Evolutionary conservation across 2,888 invertebrate species (phyloP).

Genomic region (Margaritifera margaritifera): DNA sequence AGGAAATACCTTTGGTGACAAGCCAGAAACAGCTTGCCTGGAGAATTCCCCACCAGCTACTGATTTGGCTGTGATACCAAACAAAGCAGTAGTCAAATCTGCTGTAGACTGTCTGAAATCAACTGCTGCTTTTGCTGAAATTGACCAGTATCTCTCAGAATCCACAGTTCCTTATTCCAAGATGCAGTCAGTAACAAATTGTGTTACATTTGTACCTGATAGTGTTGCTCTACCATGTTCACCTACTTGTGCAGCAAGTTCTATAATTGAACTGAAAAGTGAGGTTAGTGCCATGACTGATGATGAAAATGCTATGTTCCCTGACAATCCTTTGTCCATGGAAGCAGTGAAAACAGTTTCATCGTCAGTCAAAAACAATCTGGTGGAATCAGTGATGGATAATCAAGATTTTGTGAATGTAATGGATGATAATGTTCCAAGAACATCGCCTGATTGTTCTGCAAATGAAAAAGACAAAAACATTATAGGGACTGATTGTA

Average conservation of each 20-base stretch:
- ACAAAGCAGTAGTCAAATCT: too few species aligned
- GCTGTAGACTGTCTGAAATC: too few species aligned
- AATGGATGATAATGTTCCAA: constrained; percentile 7
- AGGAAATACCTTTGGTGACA: too few species aligned
- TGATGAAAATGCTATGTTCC: constrained; percentile 66
- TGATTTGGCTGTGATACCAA: too few species aligned
- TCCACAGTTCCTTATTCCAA: not conserved
- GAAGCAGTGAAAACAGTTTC: not conserved
- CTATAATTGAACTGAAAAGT: too few species aligned
- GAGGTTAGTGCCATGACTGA: constrained; percentile 45
- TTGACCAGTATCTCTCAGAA: too few species aligned
- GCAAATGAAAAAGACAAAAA: constrained; percentile 8
- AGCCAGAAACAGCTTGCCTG: too few species aligned
- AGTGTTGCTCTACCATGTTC: constrained; percentile 3
- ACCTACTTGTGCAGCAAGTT: too few species aligned
- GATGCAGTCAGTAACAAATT: constrained; percentile 1
- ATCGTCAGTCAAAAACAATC: too few species aligned
- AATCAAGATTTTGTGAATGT: not conserved
- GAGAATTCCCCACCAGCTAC: too few species aligned
- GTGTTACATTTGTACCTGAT: constrained; percentile 12
- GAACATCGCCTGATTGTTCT: not conserved
- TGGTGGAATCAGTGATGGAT: too few species aligned
- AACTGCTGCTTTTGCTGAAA: too few species aligned
- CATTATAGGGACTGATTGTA: constrained; percentile 17
- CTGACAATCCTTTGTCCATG: constrained; percentile 42